These are phyloP conservation scores for Gallinago solitaria DNA, from an alignment of 2,797 vertebrate species.

Conservation along the genomic window DNA sequence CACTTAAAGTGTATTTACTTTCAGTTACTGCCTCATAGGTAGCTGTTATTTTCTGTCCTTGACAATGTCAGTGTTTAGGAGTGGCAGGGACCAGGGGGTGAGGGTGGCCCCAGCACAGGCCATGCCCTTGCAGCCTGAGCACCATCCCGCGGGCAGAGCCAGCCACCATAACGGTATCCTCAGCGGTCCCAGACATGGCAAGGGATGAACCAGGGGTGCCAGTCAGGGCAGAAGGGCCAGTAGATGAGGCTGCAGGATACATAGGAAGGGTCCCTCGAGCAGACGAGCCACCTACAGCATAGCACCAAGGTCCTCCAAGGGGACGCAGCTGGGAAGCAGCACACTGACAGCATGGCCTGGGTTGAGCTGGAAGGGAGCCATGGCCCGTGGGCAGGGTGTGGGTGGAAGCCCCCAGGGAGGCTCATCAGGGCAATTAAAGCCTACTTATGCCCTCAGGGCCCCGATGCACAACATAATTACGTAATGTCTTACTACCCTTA, in stretches of 20 bases:
- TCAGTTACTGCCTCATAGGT: not conserved
- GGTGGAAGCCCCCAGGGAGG: not conserved
- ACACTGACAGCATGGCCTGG: fast-evolving
- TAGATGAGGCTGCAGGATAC: not conserved
- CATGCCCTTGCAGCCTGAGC: fast-evolving
- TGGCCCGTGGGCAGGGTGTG: not conserved
- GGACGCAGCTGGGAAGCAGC: not conserved
- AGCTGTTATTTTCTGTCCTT: not conserved
- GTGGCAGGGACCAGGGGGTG: not conserved
- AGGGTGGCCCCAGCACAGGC: not conserved
- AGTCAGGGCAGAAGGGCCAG: not conserved
- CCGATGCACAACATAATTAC: not conserved
- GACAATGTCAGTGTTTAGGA: not conserved
- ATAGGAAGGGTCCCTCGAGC: fast-evolving
- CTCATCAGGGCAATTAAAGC: not conserved
- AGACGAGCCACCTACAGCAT: fast-evolving
- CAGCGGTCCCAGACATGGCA: not conserved
- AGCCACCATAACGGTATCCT: not conserved
- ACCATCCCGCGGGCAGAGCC: not conserved
- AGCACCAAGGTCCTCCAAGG: not conserved
- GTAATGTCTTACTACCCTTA: not conserved
- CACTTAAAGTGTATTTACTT: not conserved
- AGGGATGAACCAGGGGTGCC: not conserved
- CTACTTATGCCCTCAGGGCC: not conserved
- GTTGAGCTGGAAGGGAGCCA: not conserved